Evolutionary conservation across 2,888 invertebrate genomes (phyloP).

Genomic region (Argyresthia albistria): DNA sequence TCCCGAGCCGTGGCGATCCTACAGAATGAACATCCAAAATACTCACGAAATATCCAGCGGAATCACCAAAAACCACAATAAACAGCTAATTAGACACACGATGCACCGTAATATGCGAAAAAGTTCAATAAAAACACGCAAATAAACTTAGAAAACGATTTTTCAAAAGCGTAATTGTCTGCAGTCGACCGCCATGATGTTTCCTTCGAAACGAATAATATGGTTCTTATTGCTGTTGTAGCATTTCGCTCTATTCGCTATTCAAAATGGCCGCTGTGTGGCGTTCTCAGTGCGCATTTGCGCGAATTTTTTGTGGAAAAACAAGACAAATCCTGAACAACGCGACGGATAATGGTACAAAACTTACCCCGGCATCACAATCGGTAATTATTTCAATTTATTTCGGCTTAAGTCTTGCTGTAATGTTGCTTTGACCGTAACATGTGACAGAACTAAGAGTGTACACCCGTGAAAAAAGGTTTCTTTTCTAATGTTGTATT

Average conservation of each 20-base stretch:
- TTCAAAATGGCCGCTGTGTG: slow-evolving; percentile 73
- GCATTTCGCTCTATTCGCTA: slow-evolving; percentile 73
- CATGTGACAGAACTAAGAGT: slow-evolving; percentile 69
- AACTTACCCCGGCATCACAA: slow-evolving; percentile 48
- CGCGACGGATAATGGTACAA: slow-evolving; percentile 55
- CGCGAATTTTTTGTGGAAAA: slow-evolving; percentile 64
- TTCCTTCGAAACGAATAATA: slow-evolving; percentile 74
- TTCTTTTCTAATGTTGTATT: slow-evolving; percentile 16
- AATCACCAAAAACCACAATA: slow-evolving; percentile 66
- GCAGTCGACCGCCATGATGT: slow-evolving; percentile 74
- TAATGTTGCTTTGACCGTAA: slow-evolving; percentile 60
- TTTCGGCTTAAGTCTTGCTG: slow-evolving; percentile 46
- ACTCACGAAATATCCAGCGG: slow-evolving; percentile 64
- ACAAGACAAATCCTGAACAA: slow-evolving; percentile 59
- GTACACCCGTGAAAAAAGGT: slow-evolving; percentile 53
- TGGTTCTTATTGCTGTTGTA: slow-evolving; percentile 73
- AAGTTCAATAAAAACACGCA: slow-evolving; percentile 71
- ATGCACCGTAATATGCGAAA: slow-evolving; percentile 70
- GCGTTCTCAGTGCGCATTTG: slow-evolving; percentile 66
- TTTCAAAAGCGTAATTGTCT: slow-evolving; percentile 72
- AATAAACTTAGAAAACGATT: slow-evolving; percentile 72
- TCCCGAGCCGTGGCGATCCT: slow-evolving; percentile 74
- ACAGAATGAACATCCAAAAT: slow-evolving; percentile 67
- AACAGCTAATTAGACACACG: slow-evolving; percentile 62
- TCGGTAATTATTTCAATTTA: slow-evolving; percentile 66